These are phyloP conservation scores for Dasyprocta punctata DNA, from an alignment of 2,113 vertebrate species.

Conservation along the genomic window DNA sequence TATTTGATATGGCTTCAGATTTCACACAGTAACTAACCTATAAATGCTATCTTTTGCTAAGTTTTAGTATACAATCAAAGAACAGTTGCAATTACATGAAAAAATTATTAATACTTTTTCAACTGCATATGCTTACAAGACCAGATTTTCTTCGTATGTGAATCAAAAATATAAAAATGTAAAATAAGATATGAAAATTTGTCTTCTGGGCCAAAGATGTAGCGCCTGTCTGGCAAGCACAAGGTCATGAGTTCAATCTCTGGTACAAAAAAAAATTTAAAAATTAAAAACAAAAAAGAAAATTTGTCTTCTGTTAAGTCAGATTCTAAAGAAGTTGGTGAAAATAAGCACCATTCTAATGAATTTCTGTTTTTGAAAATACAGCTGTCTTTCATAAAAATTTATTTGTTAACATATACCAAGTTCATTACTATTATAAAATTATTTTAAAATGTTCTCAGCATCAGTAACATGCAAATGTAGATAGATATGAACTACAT, in stretches of 20 bases:
- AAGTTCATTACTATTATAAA: neutral
- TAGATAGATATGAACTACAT: neutral
- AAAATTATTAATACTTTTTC: neutral
- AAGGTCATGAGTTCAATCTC: no score
- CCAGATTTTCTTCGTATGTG: constrained; percentile 13
- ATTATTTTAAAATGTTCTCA: neutral
- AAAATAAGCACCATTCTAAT: neutral
- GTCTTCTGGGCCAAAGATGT: neutral
- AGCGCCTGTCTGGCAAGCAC: no score
- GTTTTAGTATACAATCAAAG: neutral
- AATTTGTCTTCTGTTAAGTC: neutral
- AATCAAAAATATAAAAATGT: constrained; percentile 30
- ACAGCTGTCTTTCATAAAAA: neutral
- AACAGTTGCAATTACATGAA: constrained; percentile 30
- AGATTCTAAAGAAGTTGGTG: neutral
- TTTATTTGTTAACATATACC: neutral
- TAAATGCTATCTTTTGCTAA: constrained; percentile 20
- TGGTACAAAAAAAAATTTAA: no score
- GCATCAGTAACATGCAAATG: neutral
- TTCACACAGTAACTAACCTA: neutral
- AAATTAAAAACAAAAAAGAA: no score
- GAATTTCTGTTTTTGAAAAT: neutral
- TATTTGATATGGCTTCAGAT: constrained; percentile 11
- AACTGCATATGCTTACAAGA: neutral
- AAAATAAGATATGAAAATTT: constrained; percentile 31